Evolutionary conservation across 2,113 vertebrate species (phyloP).

Genomic region (Elephantulus edwardii): DNA sequence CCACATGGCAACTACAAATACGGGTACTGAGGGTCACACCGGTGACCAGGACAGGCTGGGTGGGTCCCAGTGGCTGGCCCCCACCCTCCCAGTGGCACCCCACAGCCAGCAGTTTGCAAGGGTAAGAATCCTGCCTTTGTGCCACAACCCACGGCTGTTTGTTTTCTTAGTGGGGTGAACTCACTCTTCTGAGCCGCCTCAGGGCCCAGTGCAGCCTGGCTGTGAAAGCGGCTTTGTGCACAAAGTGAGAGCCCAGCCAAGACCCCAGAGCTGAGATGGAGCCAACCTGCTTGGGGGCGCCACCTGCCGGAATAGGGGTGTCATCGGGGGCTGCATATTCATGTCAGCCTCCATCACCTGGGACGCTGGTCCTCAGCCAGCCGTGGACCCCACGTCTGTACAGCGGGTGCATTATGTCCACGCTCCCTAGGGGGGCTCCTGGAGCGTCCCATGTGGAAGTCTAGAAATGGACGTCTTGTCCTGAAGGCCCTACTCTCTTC

Average conservation of each 20-base stretch:
- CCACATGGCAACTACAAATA: neutral
- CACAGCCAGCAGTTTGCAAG: too few relatives aligned
- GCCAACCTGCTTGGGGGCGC: neutral
- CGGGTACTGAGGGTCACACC: neutral
- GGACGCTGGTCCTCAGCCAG: neutral
- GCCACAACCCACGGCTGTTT: constrained; percentile 47
- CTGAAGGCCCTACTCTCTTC: neutral
- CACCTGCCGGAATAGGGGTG: neutral
- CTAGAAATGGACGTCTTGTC: neutral
- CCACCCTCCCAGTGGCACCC: too few relatives aligned
- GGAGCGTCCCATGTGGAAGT: neutral
- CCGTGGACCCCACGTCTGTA: neutral
- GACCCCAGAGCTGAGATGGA: neutral
- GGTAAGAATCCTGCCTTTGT: too few relatives aligned
- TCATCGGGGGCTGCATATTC: neutral
- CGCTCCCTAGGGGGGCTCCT: neutral
- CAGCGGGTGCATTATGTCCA: too few relatives aligned
- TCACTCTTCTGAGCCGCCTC: constrained; percentile 39
- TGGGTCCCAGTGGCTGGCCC: too few relatives aligned
- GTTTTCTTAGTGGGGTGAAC: constrained; percentile 66
- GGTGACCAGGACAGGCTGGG: neutral
- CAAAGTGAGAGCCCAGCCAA: neutral
- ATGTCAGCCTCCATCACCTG: neutral
- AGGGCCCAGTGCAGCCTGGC: neutral
- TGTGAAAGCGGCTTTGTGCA: constrained; percentile 66